Evolutionary conservation across 1,140 invertebrate species (phyloP), one percentile per base, ranked within the genome.

Genomic region (Drosophila burlai): DNA sequence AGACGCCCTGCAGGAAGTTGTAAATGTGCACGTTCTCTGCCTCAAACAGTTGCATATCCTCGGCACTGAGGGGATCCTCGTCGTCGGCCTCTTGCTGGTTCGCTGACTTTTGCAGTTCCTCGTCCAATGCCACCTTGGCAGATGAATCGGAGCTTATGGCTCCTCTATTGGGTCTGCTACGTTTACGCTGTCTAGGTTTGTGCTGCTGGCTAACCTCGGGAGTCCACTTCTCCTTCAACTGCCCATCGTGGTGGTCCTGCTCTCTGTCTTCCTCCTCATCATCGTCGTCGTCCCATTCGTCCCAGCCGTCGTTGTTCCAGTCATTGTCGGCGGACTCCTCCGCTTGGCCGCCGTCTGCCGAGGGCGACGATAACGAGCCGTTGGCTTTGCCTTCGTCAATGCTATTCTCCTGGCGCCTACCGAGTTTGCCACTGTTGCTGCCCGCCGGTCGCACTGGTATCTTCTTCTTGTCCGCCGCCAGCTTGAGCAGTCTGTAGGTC

Each of bases 41-140:
- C 93, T 98, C 97, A 89, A 97, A 97, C 94, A 99, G 96, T 93
- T 99, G 98, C 46, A 98, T 93, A 93, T 99, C 98, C 92, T 99
- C 98, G 3, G 96, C 93, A 64, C 96, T 96, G 1, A 98, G 92
- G 64, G 96, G 94, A 62, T 96, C 94, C 34, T 95, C 94, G 8
- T 86, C 85, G 15, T 81, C 69, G 4, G 69, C 82, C 36, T 87
- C 81, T 62, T 84, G 89, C 61, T 90, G 81, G 38, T 67, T 42
- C 3, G 57, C 76, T 1, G 89, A 76, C 61, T 93, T 82, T 15
- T 90, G 84, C 0, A 89, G 80, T 31, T 92, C 92, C 57, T 92
- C 92, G 15, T 92, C 90, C 1, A 93, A 47, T 2, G 87, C 91
- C 45, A 92, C 90, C 42, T 92, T 92, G 11, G 85, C 67, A 9